Evolutionary conservation across 1,140 invertebrate genomes (phyloP).

Genomic region (Danaus melanippus): DNA sequence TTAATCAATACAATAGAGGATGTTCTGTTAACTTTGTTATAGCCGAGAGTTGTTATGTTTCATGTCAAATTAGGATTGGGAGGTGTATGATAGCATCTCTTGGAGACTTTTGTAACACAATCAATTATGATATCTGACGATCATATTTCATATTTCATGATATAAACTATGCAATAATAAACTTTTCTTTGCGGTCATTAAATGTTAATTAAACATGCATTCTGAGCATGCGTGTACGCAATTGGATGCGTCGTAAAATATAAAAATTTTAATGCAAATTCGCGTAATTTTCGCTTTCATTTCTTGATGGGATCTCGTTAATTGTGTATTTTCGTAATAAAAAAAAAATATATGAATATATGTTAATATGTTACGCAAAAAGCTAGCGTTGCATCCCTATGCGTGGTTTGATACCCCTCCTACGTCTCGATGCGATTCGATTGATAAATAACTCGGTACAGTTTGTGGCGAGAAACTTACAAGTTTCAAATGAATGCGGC

Average conservation of each 20-base stretch:
- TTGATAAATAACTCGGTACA: conserved; percentile 31
- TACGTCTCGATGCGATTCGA: conserved; percentile 20
- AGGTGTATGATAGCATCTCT: conserved; percentile 17
- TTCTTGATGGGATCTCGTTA: conserved; percentile 42
- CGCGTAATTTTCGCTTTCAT: conserved; percentile 50
- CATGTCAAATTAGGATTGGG: conserved; percentile 18
- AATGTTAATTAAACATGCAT: conserved; percentile 44
- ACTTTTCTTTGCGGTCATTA: conserved; percentile 15
- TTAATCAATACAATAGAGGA: conserved; percentile 45
- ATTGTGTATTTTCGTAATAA: conserved; percentile 43
- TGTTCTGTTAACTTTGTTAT: conserved; percentile 29
- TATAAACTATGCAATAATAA: not conserved
- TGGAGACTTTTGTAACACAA: conserved; percentile 4
- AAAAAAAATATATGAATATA: conserved; percentile 19
- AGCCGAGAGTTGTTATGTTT: conserved; percentile 28
- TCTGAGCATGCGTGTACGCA: conserved; percentile 56
- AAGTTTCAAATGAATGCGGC: conserved; percentile 23
- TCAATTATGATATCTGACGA: no score
- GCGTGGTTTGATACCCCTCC: conserved; percentile 12
- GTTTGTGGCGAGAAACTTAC: conserved; percentile 34
- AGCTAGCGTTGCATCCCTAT: conserved; percentile 53
- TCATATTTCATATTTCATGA: no score
- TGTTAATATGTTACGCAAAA: conserved; percentile 34
- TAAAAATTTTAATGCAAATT: conserved; percentile 56
- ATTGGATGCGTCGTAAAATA: conserved; percentile 35